A percentile compares a stretch with the other conserved stretches of the same genome.
Conservation (phyloP, 1,140 invertebrate species). For the Drosophila orosa region DNA sequence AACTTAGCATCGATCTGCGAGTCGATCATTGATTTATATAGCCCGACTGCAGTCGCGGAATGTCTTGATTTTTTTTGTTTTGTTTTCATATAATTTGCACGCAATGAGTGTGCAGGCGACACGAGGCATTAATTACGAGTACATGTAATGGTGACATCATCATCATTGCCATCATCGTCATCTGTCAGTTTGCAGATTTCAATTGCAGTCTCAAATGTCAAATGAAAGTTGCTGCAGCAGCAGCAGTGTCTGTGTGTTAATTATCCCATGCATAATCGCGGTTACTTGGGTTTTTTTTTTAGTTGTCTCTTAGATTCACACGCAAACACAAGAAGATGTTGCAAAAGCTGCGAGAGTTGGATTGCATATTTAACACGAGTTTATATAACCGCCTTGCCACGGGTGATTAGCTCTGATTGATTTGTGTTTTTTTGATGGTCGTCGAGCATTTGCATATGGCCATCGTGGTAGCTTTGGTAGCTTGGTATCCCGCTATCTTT, state of each 20-base stretch:
- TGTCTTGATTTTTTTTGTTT: constrained; percentile 8
- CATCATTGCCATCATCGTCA: constrained; percentile 7
- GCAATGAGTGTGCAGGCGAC: constrained; percentile 55
- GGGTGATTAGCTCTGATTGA: constrained; percentile 73
- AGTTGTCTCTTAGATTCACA: constrained; percentile 32
- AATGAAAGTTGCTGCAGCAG: constrained; percentile 59
- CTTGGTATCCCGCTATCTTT: too few species aligned
- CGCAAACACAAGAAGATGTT: constrained; percentile 46
- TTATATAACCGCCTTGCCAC: constrained; percentile 32
- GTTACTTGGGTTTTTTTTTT: constrained; percentile 8
- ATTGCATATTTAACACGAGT: constrained; percentile 24
- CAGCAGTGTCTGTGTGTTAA: not conserved
- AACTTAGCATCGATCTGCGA: constrained; percentile 47
- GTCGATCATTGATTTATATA: constrained; percentile 43
- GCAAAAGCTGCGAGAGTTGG: constrained; percentile 32
- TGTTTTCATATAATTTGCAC: constrained; percentile 51
- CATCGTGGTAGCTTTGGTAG: not conserved
- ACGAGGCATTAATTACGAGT: constrained; percentile 66
- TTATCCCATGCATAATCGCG: constrained; percentile 25
- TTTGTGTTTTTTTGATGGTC: constrained; percentile 50
- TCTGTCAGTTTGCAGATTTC: constrained; percentile 44
- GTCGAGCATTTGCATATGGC: constrained; percentile 40
- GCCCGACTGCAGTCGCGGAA: constrained; percentile 41
- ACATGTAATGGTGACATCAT: constrained; percentile 51
- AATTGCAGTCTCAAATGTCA: constrained; percentile 69